phyloP scores from a whole-genome alignment of 2,888 invertebrate genomes.

The Ormyrus nitidulus region DNA sequence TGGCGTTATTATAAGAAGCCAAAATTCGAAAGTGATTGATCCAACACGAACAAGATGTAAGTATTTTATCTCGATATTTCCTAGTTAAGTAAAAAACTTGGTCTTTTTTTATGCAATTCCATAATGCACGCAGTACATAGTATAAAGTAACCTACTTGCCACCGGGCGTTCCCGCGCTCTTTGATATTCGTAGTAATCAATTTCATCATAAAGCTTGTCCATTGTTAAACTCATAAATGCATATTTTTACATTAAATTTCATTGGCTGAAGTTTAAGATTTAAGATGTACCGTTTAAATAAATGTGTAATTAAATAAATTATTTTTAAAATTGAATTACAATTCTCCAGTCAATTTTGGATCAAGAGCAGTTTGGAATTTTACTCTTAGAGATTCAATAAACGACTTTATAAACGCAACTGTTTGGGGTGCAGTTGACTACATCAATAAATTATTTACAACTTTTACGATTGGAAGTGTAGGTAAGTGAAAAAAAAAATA shows the following conservation, averaged over 20 bases:
- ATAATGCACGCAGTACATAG: too few relatives aligned
- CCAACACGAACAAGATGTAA: conserved; percentile 65
- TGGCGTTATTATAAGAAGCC: conserved; percentile 69
- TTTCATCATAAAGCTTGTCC: too few relatives aligned
- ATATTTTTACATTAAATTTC: not conserved
- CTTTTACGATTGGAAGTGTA: conserved; percentile 83
- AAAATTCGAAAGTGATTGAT: conserved; percentile 68
- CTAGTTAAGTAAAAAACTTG: too few relatives aligned
- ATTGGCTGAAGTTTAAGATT: not conserved
- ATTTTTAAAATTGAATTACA: too few relatives aligned
- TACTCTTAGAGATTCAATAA: conserved; percentile 84
- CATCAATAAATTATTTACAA: conserved; percentile 80
- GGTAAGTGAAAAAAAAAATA: conserved; percentile 75
- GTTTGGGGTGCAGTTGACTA: conserved; percentile 85
- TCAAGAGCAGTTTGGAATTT: conserved; percentile 85
- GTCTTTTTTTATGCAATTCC: too few relatives aligned
- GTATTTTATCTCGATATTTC: conserved; percentile 15
- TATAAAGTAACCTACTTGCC: too few relatives aligned
- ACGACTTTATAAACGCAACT: conserved; percentile 85
- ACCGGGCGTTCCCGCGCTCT: too few relatives aligned
- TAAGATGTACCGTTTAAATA: conserved; percentile 1
- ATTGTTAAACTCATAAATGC: too few relatives aligned
- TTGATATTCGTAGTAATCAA: too few relatives aligned
- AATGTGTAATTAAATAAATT: not conserved
- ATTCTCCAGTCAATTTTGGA: conserved; percentile 62